These are phyloP conservation scores for Beroe forskalii DNA, from an alignment of 37 sponge, comb jelly and placozoan genomes.

Conservation along the genomic window DNA sequence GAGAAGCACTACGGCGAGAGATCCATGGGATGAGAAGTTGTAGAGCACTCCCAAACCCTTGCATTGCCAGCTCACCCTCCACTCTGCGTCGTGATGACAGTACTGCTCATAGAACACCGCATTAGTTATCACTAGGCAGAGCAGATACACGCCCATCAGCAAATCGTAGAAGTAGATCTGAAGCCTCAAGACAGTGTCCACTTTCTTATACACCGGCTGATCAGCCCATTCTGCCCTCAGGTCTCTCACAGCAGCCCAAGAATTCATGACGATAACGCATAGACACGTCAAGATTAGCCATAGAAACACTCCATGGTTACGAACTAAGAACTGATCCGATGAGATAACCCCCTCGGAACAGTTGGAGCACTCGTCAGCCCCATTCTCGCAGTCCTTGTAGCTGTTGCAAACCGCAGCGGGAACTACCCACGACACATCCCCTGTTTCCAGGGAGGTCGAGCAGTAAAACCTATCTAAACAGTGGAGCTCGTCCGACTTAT, in stretches of 20 bases:
- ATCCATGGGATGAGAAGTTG: conserved; percentile 35
- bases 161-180: not conserved
- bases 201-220: not conserved
- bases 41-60: conserved; percentile 1
- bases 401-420: not conserved
- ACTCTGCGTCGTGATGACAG: not conserved
- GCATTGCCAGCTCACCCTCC: not conserved
- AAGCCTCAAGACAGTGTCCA: not conserved
- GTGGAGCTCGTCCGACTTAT: not conserved
- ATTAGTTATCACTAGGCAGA: not conserved
- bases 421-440: not conserved
- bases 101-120: not conserved
- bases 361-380: not conserved
- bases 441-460: not conserved
- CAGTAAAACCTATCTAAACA: conserved; percentile 42
- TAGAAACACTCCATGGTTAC: not conserved
- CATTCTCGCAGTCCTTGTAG: conserved; percentile 47
- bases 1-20: not conserved
- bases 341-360: not conserved
- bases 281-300: not conserved
- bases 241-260: not conserved
- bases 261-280: not conserved
- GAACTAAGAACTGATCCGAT: not conserved
- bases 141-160: not conserved
- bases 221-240: not conserved